Evolutionary conservation across 2,797 vertebrate species (phyloP), one percentile per base, ranked within the genome.

Genomic region (Coilia nasus): DNA sequence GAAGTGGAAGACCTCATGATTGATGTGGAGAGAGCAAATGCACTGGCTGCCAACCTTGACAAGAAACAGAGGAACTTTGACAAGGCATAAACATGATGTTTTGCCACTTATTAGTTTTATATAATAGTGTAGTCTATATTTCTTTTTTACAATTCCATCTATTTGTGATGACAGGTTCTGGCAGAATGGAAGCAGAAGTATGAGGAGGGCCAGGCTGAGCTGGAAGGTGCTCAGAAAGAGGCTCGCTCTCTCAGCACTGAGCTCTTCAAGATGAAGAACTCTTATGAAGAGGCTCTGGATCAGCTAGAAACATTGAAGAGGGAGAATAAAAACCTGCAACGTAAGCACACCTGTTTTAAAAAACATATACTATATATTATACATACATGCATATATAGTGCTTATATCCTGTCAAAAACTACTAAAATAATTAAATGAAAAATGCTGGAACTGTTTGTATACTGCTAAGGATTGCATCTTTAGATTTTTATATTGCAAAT

Each of bases 1-100:
- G 97, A 97, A 87, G 96, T 97, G 85, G 97, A 97, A 84, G 97
- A 97, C 88, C 92, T 97, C 85, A 97, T 97, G 97, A 95, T 97
- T 86, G 97, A 97, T 0, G 95, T 97, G 57, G 97, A 97, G 87
- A 93, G 96, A 86, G 92, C 96, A 0, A 97, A 97, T 28, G 88
- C 94, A 31, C 93, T 96, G 81, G 97, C 96, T 0, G 95, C 95
- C 6, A 95, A 94, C 56, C 95, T 97, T 0, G 96, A 97, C 85
- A 97, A 97, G 92, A 97, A 97, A 86, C 96, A 97, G 88, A 96
- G 93, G 89, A 97, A 96, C 93, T 97, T 97, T 87, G 97, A 97
- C 56, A 97, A 96, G 93, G 97, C 97, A 60, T 17, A 83, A 54
- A 10, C 7, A 10, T 54, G 50, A 54, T 14, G 14, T 54, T 54